Conservation (phyloP, 1,140 invertebrate genomes). For the Neodiprion pinetum region DNA sequence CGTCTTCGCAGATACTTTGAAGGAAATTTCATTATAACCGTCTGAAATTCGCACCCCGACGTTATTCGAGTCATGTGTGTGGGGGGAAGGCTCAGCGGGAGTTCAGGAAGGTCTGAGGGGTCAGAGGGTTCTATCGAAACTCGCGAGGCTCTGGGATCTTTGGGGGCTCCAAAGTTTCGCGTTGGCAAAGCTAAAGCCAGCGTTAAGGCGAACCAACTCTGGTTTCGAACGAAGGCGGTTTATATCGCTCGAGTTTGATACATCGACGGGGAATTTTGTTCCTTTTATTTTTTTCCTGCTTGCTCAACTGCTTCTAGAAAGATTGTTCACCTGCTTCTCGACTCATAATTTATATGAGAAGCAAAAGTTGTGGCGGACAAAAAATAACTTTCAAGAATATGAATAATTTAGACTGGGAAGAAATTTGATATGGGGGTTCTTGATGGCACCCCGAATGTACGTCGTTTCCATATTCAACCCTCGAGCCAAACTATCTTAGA, state of each 20-base stretch:
- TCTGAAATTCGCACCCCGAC: constrained; percentile 1
- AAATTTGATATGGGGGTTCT: background rate
- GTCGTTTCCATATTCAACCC: background rate
- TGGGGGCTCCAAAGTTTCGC: background rate
- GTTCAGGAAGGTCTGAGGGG: background rate
- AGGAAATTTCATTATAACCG: constrained; percentile 1
- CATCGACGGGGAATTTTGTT: background rate
- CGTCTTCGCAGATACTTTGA: background rate
- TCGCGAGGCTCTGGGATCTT: background rate
- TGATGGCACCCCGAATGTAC: too few relatives aligned
- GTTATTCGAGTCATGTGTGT: constrained; percentile 4
- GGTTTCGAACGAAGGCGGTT: background rate
- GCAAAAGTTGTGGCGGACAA: background rate
- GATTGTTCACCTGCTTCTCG: background rate
- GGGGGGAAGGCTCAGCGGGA: background rate
- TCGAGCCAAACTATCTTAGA: background rate
- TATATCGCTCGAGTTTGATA: constrained; percentile 1
- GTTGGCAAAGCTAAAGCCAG: background rate
- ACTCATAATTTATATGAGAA: background rate
- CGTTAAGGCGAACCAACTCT: background rate
- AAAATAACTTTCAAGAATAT: background rate
- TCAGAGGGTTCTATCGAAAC: background rate
- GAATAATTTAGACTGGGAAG: background rate
- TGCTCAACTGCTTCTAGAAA: background rate
- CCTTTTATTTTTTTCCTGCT: background rate